Evolutionary conservation across 2,888 invertebrate species (phyloP), one percentile per base, ranked within the genome.

Genomic region (Allygus modestus): DNA sequence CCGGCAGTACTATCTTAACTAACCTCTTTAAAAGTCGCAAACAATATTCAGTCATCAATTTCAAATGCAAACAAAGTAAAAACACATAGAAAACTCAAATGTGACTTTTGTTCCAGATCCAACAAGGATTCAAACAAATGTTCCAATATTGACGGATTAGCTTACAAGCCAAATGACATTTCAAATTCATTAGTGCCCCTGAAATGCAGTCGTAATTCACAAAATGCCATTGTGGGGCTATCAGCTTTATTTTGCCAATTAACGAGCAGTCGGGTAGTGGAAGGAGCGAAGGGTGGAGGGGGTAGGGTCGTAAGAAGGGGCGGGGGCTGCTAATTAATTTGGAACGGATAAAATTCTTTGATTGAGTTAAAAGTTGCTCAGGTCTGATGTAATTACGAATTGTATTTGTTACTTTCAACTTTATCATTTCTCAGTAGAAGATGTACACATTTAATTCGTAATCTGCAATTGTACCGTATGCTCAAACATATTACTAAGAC

Each of bases 301-400:
- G 23, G 23, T 20, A 54, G 54, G 54, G 54, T 54, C 4, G 54
- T 7, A 7, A 11, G 11, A 31, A 28, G 28, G 26, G 31, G 23
- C 20, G 26, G 23, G 58, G 31, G 17, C 26, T 31, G 65, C 65
- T 65, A 65, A 65, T 65, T 65, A 65, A 65, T 65, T 28, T 65
- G 28, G 65, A 65, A 65, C 65, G 65, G 65, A 65, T 65, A 65
- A 65, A 65, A 65, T 65, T 65, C 65, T 65, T 65, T 28, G 65
- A 65, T 65, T 65, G 65, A 65, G 65, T 65, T 65, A 31, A 65
- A 65, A 65, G 65, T 65, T 65, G 28, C 9, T 15, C 65, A 65
- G 15, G 65, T 28, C 28, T 28, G 65, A 9, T 28, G 65, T 28
- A 65, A 65, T 65, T 65, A 65, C 31, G 31, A 65, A 65, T 31